Evolutionary conservation across 2,888 invertebrate species (phyloP).

Genomic region (Amblyjoppa proteus): DNA sequence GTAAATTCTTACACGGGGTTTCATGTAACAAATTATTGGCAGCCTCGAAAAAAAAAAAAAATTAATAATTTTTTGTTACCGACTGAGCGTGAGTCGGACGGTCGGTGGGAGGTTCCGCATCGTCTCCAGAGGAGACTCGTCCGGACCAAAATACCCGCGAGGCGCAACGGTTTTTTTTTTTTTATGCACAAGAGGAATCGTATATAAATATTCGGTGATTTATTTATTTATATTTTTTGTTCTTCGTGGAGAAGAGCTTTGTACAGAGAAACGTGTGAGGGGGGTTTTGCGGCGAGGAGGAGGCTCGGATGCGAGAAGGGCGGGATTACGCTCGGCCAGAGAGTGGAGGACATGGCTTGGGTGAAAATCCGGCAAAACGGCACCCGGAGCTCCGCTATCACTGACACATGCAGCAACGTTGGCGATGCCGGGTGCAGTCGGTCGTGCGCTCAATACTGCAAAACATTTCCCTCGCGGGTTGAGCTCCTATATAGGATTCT

Average conservation of each 20-base stretch:
- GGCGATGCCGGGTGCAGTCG: constrained; percentile 62
- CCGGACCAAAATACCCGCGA: too few species aligned
- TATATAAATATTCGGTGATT: too few species aligned
- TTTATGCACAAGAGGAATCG: too few species aligned
- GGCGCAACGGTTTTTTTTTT: too few species aligned
- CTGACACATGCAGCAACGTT: constrained; percentile 40
- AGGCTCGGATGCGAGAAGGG: constrained; percentile 59
- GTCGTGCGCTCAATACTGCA: constrained; percentile 76
- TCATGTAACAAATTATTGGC: too few species aligned
- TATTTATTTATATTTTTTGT: too few species aligned
- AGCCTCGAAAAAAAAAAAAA: too few species aligned
- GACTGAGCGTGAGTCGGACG: too few species aligned
- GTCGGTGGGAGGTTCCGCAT: too few species aligned
- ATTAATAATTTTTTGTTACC: too few species aligned
- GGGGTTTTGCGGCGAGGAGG: neutral
- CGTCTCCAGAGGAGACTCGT: too few species aligned
- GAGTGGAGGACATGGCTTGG: constrained; percentile 65
- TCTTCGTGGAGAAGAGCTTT: neutral
- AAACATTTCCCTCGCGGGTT: constrained; percentile 77
- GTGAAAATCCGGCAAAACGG: constrained; percentile 71
- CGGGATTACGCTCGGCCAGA: constrained; percentile 62
- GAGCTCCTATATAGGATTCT: constrained; percentile 40
- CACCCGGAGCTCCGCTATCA: constrained; percentile 26
- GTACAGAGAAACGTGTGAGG: neutral
- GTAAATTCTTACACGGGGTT: too few species aligned